Evolutionary conservation across 2,888 invertebrate species (phyloP).

Genomic region (Aricia artaxerxes): DNA sequence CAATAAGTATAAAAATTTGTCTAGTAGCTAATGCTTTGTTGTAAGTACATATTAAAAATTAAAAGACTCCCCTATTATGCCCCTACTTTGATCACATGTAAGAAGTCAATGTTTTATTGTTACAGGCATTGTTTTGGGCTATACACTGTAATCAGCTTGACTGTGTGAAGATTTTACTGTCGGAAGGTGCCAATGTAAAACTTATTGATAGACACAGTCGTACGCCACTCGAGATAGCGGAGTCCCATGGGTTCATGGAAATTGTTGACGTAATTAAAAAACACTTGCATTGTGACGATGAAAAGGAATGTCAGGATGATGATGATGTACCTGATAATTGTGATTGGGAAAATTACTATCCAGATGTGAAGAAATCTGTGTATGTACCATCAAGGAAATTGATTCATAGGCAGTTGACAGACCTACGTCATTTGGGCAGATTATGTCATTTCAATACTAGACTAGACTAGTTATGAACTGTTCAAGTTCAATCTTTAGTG

Average conservation of each 20-base stretch:
- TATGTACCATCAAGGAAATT: background rate
- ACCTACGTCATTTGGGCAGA: constrained; percentile 33
- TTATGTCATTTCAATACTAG: too few relatives aligned
- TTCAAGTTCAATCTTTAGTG: too few relatives aligned
- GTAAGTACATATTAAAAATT: background rate
- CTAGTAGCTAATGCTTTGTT: too few relatives aligned
- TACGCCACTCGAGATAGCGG: constrained; percentile 77
- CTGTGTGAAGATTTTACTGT: constrained; percentile 76
- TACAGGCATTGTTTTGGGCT: constrained; percentile 84
- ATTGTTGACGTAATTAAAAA: constrained; percentile 69
- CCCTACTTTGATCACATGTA: background rate
- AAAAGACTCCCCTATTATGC: background rate
- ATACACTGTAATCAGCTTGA: constrained; percentile 77
- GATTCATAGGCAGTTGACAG: too few relatives aligned
- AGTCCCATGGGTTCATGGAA: constrained; percentile 69
- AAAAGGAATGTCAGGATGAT: constrained; percentile 45
- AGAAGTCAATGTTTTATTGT: constrained; percentile 37
- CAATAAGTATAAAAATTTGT: too few relatives aligned
- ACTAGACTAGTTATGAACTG: too few relatives aligned
- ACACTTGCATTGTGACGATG: constrained; percentile 53
- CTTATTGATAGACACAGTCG: constrained; percentile 75
- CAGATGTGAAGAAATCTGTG: constrained; percentile 52
- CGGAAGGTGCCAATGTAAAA: constrained; percentile 71
- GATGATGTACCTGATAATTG: constrained; percentile 42
- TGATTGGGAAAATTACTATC: constrained; percentile 78